Conservation (phyloP, 1,140 invertebrate genomes). For the Probaryconus sp. region DNA sequence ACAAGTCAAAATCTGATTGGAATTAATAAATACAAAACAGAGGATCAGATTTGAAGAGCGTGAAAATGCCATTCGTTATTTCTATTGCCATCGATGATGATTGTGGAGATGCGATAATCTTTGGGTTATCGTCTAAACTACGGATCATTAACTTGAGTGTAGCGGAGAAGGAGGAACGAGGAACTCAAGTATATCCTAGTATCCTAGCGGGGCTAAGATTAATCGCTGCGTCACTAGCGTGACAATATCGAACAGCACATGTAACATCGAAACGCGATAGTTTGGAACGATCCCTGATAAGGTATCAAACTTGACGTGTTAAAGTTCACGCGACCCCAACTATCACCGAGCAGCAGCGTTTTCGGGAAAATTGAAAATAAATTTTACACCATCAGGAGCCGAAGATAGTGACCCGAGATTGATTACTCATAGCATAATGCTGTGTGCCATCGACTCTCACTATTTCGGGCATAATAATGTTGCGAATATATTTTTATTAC, state of each 20-base stretch:
- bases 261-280: slow-evolving; percentile 44
- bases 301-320: slow-evolving; percentile 55
- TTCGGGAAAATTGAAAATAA: slow-evolving; percentile 46
- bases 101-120: slow-evolving; percentile 20
- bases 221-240: slow-evolving; percentile 55
- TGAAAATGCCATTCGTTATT: too few relatives aligned
- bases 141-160: slow-evolving; percentile 62
- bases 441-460: too few relatives aligned
- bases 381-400: slow-evolving; percentile 29
- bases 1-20: too few relatives aligned
- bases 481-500: too few relatives aligned
- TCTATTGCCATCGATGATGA: too few relatives aligned
- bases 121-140: slow-evolving; percentile 63
- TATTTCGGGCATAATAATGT: too few relatives aligned
- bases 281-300: slow-evolving; percentile 57
- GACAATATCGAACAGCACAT: slow-evolving; percentile 61
- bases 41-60: too few relatives aligned
- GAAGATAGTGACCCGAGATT: slow-evolving; percentile 9
- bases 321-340: slow-evolving; percentile 58
- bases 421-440: slow-evolving; percentile 11
- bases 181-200: too few relatives aligned
- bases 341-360: slow-evolving; percentile 4
- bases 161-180: slow-evolving; percentile 34
- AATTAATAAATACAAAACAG: too few relatives aligned
- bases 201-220: slow-evolving; percentile 59